phyloP scores from a whole-genome alignment of 2,797 vertebrate species.

The Myiothlypis chrysogaster region DNA sequence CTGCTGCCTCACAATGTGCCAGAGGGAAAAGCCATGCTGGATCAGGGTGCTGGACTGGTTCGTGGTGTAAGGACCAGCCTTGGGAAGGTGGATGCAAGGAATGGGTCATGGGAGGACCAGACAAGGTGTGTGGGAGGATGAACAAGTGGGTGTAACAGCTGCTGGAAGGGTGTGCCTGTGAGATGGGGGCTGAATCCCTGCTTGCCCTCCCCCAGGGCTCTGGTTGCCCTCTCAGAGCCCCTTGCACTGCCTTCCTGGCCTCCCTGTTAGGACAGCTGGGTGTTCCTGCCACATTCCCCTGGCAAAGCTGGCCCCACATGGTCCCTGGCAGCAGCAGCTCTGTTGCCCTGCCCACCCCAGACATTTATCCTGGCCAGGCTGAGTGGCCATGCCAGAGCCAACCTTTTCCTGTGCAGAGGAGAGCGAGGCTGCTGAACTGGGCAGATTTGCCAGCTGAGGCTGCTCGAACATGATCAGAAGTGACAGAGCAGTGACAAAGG shows the following conservation, averaged over 20 bases:
- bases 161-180: not conserved
- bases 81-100: not conserved
- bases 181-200: not conserved
- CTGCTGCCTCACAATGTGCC: rapidly evolving
- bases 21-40: not conserved
- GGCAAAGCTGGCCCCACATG: not conserved
- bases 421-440: not conserved
- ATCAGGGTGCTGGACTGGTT: not conserved
- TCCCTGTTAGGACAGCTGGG: not conserved
- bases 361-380: not conserved
- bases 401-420: not conserved
- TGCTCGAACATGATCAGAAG: constrained; percentile 36
- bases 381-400: not conserved
- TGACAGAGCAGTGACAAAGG: constrained; percentile 53
- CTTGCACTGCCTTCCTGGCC: not conserved
- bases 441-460: constrained; percentile 18
- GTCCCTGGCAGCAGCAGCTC: not conserved
- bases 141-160: not conserved
- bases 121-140: not conserved
- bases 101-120: not conserved
- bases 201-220: rapidly evolving
- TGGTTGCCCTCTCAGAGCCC: not conserved
- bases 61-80: not conserved
- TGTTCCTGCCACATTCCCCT: not conserved
- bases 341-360: not conserved